Base-by-base conservation (phyloP, 35 echinoderm and acorn worm species). In the Patiria miniata region DNA sequence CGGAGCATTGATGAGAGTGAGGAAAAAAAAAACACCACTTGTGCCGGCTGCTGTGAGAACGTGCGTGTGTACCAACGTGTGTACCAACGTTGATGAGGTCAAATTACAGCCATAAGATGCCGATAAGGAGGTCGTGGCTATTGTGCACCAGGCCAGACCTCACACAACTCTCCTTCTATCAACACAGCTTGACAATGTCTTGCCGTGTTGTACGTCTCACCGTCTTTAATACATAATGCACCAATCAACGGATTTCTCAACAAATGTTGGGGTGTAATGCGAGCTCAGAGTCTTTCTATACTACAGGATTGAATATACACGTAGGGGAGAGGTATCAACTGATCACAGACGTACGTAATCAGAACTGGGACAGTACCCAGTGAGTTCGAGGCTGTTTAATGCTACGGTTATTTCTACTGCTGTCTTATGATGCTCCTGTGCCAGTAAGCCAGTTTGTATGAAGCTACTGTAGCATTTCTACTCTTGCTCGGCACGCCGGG, bases 171-270 rank as follows among this genome's bases (percentile, higher is more conserved):
- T 73, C 26, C 65, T 73, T 73, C 28, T 28, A 73, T 73, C 19
- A 73, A 22, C 29, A 73, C 26, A 22, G 26, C 19, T 30, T 12
- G 14, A 73, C 65, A 32, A 36, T 30, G 65, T 73, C 65, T 73
- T 23, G 60, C 5, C 60, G 7, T 15, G 65, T 9, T 6, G 65
- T 73, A 30, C 10, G 23, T 32, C 34, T 28, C 30, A 8, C 14
- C n/a, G 2, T 9, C 14, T 73, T 34, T 30, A 73, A 73, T 30
- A 73, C 65, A 73, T 73, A 22, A 73, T 30, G 26, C 65, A 26
- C 34, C 29, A 73, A 73, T 73, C 65, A 73, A 73, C 21, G 7
- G 65, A 10, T 73, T 32, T 73, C 65, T 73, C 65, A 73, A 73
- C 65, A 73, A 73, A 47, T 4, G 12, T 4, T 12, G 42, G 42